phyloP scores from a whole-genome alignment of 2,888 invertebrate species.

The Xanthia icteritia region DNA sequence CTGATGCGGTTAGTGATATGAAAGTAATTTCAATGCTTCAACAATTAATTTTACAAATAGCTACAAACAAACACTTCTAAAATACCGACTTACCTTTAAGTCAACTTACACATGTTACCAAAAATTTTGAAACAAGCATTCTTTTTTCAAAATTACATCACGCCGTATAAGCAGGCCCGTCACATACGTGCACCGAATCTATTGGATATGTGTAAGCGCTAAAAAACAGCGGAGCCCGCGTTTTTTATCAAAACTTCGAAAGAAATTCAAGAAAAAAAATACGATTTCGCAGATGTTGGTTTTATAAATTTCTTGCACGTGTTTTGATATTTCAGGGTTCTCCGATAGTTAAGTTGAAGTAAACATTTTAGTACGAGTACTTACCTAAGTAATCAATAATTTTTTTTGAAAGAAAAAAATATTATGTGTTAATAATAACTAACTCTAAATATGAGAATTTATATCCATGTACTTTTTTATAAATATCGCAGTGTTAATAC shows the following conservation, averaged over 20 bases:
- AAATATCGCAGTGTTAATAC: not conserved
- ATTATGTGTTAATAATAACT: not conserved
- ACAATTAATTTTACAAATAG: no score
- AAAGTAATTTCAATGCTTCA: no score
- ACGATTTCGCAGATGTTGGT: slow-evolving; percentile 89
- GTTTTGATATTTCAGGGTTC: slow-evolving; percentile 75
- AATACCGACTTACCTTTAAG: not conserved
- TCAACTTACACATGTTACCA: not conserved
- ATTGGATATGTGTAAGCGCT: slow-evolving; percentile 81
- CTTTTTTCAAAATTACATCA: slow-evolving; percentile 45
- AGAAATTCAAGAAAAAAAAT: slow-evolving; percentile 85
- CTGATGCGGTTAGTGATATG: not conserved
- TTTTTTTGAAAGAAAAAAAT: not conserved
- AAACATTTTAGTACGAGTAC: not conserved
- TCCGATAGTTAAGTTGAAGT: slow-evolving; percentile 1
- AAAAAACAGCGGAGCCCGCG: slow-evolving; percentile 81
- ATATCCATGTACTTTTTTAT: not conserved
- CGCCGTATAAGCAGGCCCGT: slow-evolving; percentile 59
- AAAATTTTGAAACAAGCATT: slow-evolving; percentile 15
- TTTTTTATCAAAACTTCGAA: slow-evolving; percentile 80
- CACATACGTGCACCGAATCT: slow-evolving; percentile 79
- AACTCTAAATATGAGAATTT: not conserved
- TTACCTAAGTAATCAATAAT: not conserved
- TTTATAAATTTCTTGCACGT: slow-evolving; percentile 90
- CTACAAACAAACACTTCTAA: not conserved